phyloP scores from a whole-genome alignment of 2,888 invertebrate genomes.

The Hirtodrosophila cameraria region DNA sequence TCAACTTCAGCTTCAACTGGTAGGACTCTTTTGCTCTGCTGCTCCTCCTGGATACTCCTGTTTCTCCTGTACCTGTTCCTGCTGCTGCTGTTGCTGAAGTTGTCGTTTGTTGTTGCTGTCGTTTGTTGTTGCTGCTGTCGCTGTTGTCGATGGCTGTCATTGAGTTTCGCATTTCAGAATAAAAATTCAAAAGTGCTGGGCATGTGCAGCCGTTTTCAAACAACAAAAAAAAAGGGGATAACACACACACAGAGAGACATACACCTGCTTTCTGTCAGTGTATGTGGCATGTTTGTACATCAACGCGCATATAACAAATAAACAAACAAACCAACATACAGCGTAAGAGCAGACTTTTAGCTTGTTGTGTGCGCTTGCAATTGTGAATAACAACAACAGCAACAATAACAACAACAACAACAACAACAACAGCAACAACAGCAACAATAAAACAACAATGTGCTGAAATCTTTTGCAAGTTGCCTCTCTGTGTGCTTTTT shows the following conservation, averaged over 20 bases:
- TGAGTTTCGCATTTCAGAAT: conserved; percentile 71
- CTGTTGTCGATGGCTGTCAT: conserved; percentile 69
- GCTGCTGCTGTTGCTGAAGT: conserved; percentile 11
- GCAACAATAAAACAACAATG: conserved; percentile 57
- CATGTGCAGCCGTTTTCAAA: conserved; percentile 41
- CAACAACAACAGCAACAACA: conserved; percentile 27
- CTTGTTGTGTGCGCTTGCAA: conserved; percentile 63
- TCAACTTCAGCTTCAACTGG: conserved; percentile 9
- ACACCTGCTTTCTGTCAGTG: conserved; percentile 43
- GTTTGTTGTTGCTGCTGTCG: conserved; percentile 35
- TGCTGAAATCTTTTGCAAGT: conserved; percentile 64
- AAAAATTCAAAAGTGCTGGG: conserved; percentile 64
- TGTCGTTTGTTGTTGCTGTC: conserved; percentile 6
- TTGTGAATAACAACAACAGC: conserved; percentile 60
- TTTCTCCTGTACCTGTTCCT: conserved; percentile 19
- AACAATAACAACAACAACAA: conserved; percentile 28
- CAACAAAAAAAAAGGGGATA: not conserved
- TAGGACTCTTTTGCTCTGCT: conserved; percentile 11
- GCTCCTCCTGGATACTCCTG: conserved; percentile 1
- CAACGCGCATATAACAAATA: conserved; percentile 66
- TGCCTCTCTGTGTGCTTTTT: conserved; percentile 32
- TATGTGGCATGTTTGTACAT: conserved; percentile 61
- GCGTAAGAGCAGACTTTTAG: conserved; percentile 52
- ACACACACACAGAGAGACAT: conserved; percentile 22
- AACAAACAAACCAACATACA: conserved; percentile 51